Evolutionary conservation across 2,113 vertebrate species (phyloP).

Genomic region (Mustela lutreola): DNA sequence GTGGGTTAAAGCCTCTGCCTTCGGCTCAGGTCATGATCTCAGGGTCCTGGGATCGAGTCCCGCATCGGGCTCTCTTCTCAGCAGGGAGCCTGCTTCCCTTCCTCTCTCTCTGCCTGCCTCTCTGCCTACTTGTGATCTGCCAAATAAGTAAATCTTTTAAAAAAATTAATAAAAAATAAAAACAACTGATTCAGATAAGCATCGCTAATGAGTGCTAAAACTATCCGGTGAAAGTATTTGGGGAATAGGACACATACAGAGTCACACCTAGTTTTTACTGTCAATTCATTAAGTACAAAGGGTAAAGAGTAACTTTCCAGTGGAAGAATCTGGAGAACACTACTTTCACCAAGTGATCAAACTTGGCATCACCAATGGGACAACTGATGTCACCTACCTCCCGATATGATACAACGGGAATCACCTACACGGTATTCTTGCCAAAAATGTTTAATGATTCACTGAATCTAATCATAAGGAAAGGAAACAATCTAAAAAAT

Average conservation of each 20-base stretch:
- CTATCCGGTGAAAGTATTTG: neutral
- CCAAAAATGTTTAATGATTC: neutral
- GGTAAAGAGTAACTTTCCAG: neutral
- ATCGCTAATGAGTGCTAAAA: conserved; percentile 37
- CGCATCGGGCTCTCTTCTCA: rapidly evolving
- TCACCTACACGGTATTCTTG: neutral
- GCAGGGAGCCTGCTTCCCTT: neutral
- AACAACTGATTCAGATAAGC: neutral
- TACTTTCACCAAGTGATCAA: neutral
- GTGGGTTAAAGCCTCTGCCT: neutral
- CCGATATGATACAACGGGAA: neutral
- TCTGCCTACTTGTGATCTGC: neutral
- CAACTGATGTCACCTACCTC: neutral
- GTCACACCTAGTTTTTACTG: neutral
- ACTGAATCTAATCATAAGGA: conserved; percentile 27
- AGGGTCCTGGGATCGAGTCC: neutral
- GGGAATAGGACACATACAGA: neutral
- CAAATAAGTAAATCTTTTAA: neutral
- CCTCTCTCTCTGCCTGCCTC: neutral
- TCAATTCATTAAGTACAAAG: conserved; percentile 8
- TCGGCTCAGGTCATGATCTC: neutral
- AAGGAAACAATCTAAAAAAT: conserved; percentile 49
- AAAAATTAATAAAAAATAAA: neutral
- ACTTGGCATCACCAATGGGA: neutral
- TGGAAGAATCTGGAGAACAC: conserved; percentile 5